Base-by-base conservation (phyloP, 37 sponge, comb jelly and placozoan species). In the Theonella swinhoei region DNA sequence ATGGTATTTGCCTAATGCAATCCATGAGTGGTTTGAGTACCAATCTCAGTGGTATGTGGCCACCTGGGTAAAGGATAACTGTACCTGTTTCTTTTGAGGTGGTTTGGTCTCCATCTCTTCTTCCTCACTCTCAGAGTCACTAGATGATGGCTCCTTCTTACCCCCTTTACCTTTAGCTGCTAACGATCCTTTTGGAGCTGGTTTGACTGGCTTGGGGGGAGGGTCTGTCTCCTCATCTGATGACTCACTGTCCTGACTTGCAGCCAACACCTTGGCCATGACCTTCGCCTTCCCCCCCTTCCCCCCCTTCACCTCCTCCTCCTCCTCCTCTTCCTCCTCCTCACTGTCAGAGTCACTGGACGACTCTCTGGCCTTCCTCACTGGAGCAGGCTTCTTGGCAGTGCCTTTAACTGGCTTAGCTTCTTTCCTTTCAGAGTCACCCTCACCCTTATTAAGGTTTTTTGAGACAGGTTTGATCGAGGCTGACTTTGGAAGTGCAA, bases 191-290 rank as follows among this genome's bases (percentile, higher is more conserved):
- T 47, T 47, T 7, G 54, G 7, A 14, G 54, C 54, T 14, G 14
- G 7, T 14, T 47, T 47, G 54, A 47, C 54, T 14, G 54, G 54
- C 14, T 47, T 47, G 11, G n/a, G n/a, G n/a, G n/a, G n/a, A n/a
- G n/a, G n/a, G n/a, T 14, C 54, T 17, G 7, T 77, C 62, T 76
- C 85, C 40, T 86, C 86, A 4, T 61, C 66, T 31, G 42, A 47
- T 1, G 76, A 74, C 68, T 47, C 54, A 47, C 54, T 47, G 11
- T 47, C 54, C n/a, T n/a, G n/a, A n/a, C n/a, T 81, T 72, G 32
- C 58, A 58, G 20, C 70, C 82, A 4, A 47, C 64, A 75, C 83
- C 35, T 30, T 34, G 20, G 70, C 70, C 19, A 69, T 33, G 20
- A 29, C 34, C 33, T 69, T 69, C 35, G 8, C 33, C 8, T 22